A percentile compares a stretch with the other conserved stretches of the same genome.
These are phyloP conservation scores for Tholera decimalis DNA, from an alignment of 2,888 invertebrate genomes.

Conservation along the genomic window DNA sequence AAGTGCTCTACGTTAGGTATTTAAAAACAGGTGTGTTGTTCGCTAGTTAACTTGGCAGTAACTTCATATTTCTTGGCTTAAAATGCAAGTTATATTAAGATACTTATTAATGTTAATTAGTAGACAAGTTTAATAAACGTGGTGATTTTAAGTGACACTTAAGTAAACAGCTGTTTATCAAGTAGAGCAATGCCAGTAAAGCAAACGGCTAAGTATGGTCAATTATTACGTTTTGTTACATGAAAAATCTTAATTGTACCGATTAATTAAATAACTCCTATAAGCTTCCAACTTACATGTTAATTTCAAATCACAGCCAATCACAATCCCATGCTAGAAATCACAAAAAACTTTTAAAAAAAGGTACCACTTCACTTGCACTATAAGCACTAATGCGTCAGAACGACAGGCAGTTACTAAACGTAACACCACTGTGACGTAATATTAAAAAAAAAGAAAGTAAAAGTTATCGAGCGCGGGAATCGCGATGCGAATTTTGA, in stretches of 20 bases:
- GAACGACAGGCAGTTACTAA: constrained; percentile 64
- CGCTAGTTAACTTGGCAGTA: neutral
- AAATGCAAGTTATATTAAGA: neutral
- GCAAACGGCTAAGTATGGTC: no score
- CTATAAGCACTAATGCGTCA: constrained; percentile 62
- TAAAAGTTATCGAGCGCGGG: constrained; percentile 74
- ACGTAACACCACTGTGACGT: constrained; percentile 68
- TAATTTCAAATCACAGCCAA: constrained; percentile 35
- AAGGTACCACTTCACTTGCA: constrained; percentile 60
- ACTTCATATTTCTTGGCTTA: constrained; percentile 4
- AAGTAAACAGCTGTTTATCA: constrained; percentile 19
- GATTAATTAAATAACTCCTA: neutral
- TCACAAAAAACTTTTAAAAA: constrained; percentile 50
- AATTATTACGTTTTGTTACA: neutral
- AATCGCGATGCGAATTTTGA: constrained; percentile 67
- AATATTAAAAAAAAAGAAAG: constrained; percentile 74
- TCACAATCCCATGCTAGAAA: constrained; percentile 62
- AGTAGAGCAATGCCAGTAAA: constrained; percentile 15
- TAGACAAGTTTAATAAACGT: neutral
- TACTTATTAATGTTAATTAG: neutral
- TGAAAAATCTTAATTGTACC: neutral
- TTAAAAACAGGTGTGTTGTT: constrained; percentile 7
- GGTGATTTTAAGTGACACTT: constrained; percentile 10
- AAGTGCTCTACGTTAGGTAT: neutral
- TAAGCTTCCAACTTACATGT: constrained; percentile 51